Evolutionary conservation across 2,113 vertebrate genomes (phyloP), one percentile per base, ranked within the genome.

Genomic region (Nipponia nippon): DNA sequence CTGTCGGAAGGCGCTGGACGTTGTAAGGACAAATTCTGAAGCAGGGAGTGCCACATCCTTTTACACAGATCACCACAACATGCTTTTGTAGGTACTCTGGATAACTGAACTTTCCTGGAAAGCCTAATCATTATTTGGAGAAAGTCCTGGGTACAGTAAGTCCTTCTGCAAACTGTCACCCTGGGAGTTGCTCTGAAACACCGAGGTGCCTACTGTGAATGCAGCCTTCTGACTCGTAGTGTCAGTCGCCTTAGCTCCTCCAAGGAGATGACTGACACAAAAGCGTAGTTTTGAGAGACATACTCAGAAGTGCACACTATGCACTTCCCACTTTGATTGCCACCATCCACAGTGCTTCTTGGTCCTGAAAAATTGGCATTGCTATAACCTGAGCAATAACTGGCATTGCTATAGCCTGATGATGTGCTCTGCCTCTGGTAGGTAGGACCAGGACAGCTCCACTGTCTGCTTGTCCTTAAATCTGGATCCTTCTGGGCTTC

Each of bases 271-370:
- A 61, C 27, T 53, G 40, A 10, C 49, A 69, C n/a, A 40, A 59
- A 55, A 69, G 32, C 2, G 1, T 20, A 44, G 12, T 14, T 76
- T 88, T 55, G 44, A 67, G 52, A 49, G 46, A 38, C 0, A 0
- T 29, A 10, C 17, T 50, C 5, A 1, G 34, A 61, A 55, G 15
- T 13, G 12, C 3, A 1, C 2, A 2, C 34, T 55, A 9, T 26
- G 30, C 3, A 4, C 34, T 34, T 89, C 30, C 50, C 49, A 23
- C 77, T 86, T 40, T 38, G 32, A 32, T 18, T 65, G 65, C 30
- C 21, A 19, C 49, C 26, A 52, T 52, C 53, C 50, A 49, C 22
- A 19, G 75, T 47, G 36, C 38, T 80, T 73, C 34, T 40, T 25
- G n/a, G 42, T 69, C 12, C 56, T 78, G 65, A 66, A 70, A 61